A percentile compares a stretch with the other conserved stretches of the same genome.
Conservation (phyloP, 2,888 invertebrate species). For the Catocala fraxini region DNA sequence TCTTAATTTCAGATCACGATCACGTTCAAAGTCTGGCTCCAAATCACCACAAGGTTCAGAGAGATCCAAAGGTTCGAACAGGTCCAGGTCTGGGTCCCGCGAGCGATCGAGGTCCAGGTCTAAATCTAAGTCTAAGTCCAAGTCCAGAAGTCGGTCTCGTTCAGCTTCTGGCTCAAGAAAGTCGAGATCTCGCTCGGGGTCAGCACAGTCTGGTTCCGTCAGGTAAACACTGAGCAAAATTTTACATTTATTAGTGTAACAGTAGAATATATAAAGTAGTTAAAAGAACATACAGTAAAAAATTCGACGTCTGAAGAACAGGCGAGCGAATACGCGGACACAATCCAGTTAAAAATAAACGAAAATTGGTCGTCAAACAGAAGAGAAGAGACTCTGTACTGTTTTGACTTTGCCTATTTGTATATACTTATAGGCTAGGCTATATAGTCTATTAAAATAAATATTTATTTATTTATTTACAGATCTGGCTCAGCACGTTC, state of each 20-base stretch:
- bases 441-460: too few species aligned
- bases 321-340: too few species aligned
- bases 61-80: conserved; percentile 64
- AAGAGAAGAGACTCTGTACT: too few species aligned
- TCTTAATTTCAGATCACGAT: conserved; percentile 61
- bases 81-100: conserved; percentile 61
- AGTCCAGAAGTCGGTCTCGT: conserved; percentile 69
- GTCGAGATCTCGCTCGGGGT: conserved; percentile 70
- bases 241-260: too few species aligned
- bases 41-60: conserved; percentile 73
- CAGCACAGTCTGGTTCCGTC: conserved; percentile 66
- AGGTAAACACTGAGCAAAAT: conserved; percentile 47
- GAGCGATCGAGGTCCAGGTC: conserved; percentile 61
- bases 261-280: too few species aligned
- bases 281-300: too few species aligned
- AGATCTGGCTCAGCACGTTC: conserved; percentile 59
- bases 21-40: conserved; percentile 80
- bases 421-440: too few species aligned
- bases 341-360: too few species aligned
- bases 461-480: background rate
- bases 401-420: too few species aligned
- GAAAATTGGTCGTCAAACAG: too few species aligned
- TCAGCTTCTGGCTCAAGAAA: conserved; percentile 74
- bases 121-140: conserved; percentile 53
- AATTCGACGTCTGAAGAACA: too few species aligned